These are phyloP conservation scores for Stenolophus ochropezus DNA, from an alignment of 2,888 invertebrate species.

Conservation along the genomic window DNA sequence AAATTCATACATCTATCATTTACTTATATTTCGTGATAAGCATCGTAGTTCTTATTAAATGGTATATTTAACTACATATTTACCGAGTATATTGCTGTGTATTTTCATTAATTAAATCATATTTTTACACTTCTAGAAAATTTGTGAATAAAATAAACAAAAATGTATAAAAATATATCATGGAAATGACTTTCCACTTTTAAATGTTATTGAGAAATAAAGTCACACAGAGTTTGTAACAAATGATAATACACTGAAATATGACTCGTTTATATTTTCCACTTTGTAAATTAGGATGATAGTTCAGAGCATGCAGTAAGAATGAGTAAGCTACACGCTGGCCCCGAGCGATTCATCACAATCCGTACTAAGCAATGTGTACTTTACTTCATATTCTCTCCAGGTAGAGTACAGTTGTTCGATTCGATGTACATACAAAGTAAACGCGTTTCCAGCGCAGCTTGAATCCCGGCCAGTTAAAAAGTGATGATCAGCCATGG, in stretches of 20 bases:
- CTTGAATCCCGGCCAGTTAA: background rate
- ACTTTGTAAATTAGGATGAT: slow-evolving; percentile 49
- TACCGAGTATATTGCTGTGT: slow-evolving; percentile 62
- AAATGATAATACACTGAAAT: slow-evolving; percentile 60
- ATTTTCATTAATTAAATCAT: slow-evolving; percentile 68
- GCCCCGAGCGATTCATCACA: background rate
- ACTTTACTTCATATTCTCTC: background rate
- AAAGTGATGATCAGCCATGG: slow-evolving; percentile 24
- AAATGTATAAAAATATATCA: slow-evolving; percentile 55
- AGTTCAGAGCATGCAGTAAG: slow-evolving; percentile 26
- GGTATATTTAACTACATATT: slow-evolving; percentile 56
- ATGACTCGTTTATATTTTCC: slow-evolving; percentile 57
- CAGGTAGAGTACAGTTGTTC: background rate
- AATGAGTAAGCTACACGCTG: slow-evolving; percentile 42
- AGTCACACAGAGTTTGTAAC: slow-evolving; percentile 49
- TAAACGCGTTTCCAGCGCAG: background rate
- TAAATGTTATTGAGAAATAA: slow-evolving; percentile 49
- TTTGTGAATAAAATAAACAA: slow-evolving; percentile 66
- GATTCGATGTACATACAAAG: background rate
- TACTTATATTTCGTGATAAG: slow-evolving; percentile 53
- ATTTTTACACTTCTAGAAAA: slow-evolving; percentile 67
- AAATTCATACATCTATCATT: slow-evolving; percentile 58
- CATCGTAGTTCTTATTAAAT: slow-evolving; percentile 47
- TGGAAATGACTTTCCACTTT: slow-evolving; percentile 52
- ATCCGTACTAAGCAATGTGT: background rate